Evolutionary conservation across 2,888 invertebrate species (phyloP), one percentile per base, ranked within the genome.

Genomic region (Bombyx huttoni): DNA sequence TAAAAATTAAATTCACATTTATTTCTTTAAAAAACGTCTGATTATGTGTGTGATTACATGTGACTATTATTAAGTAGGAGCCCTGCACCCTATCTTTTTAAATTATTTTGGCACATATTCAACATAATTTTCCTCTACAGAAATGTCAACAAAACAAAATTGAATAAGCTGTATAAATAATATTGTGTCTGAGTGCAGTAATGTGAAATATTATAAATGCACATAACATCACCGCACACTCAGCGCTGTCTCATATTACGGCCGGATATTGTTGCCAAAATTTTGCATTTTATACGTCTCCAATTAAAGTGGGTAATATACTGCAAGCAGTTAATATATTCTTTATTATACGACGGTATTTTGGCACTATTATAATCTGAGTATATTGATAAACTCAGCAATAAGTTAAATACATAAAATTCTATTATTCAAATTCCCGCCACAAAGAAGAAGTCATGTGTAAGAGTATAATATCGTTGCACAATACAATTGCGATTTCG

Each of bases 261-360:
- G 57, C 52, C 72, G 68, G 58, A 61, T 66, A 65, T 58, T 61
- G 70, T 71, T 71, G 70, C 70, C 70, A 71, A 71, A 68, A 71
- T 67, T 68, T 68, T 65, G 66, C 64, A 68, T 71, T 67, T 68
- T 68, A 40, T 65, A 65, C 60, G 59, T 60, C 60, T 53, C 57
- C 60, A 62, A 59, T 61, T 59, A 59, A 60, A 62, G 60, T 62
- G 56, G 57, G 57, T 54, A 58, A 60, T 53, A 56, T 40, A 40
- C 12, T 40, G 46, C 46, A 33, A 24, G 50, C 46, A 46, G 33
- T 50, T 46, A 50, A 46, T 46, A 33, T 46, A 35, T 50, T 50
- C 12, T 50, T 13, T 0, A 7, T 24, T 40, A 40, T 40, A 40
- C 40, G 40, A 40, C 40, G 7, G 7, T 40, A 40, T 40, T 40